phyloP scores from a whole-genome alignment of 1,140 invertebrate species.

The Meloidogyne hapla region DNA sequence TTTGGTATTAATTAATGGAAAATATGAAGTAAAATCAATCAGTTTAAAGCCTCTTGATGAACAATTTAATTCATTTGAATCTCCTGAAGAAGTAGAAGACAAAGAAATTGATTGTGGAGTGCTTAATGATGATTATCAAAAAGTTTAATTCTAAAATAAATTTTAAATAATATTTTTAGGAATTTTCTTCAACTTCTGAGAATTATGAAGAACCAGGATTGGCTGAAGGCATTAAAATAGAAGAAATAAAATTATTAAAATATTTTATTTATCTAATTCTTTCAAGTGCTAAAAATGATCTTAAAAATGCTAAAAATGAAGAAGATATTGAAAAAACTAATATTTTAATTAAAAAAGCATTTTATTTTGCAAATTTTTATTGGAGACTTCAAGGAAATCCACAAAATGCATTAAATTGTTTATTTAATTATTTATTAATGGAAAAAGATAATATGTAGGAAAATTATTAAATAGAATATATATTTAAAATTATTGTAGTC shows the following conservation, averaged over 20 bases:
- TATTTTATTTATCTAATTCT: neutral
- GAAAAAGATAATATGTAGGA: constrained; percentile 12
- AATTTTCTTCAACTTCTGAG: neutral
- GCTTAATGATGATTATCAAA: no score
- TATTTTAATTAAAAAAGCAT: constrained; percentile 6
- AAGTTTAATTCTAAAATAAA: no score
- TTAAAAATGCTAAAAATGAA: neutral
- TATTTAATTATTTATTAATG: constrained; percentile 8
- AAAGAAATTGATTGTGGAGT: neutral
- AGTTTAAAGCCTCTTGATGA: neutral
- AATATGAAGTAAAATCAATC: no score
- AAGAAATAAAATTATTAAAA: neutral
- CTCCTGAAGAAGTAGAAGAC: neutral
- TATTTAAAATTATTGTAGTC: constrained; percentile 4
- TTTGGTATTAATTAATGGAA: constrained; percentile 1
- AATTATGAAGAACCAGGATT: no score
- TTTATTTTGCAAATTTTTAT: constrained; percentile 26
- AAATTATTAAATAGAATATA: neutral
- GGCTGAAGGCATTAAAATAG: constrained; percentile 8
- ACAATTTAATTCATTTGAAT: neutral
- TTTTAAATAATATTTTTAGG: no score
- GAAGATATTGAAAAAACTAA: neutral
- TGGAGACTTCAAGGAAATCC: constrained; percentile 29
- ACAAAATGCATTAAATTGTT: constrained; percentile 8
- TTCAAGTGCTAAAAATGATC: neutral